A percentile compares a stretch with the other conserved stretches of the same genome.
Evolutionary conservation across 2,113 vertebrate species (phyloP).

Genomic region (Hypanus sabinus): DNA sequence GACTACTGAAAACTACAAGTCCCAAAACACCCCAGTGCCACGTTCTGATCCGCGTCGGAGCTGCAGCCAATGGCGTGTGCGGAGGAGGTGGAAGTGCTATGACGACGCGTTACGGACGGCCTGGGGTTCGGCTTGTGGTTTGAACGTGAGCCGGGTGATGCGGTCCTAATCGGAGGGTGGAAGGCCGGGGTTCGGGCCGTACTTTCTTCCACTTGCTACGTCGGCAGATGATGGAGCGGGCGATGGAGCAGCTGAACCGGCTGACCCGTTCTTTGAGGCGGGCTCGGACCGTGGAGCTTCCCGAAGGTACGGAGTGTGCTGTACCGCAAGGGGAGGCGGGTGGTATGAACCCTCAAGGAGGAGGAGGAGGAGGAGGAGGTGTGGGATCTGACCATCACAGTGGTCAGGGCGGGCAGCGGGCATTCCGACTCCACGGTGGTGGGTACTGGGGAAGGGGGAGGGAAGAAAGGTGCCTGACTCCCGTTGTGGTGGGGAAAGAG

Average conservation of each 20-base stretch:
- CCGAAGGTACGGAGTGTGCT: conserved; percentile 64
- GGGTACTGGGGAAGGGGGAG: too few relatives aligned
- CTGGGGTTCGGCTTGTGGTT: too few relatives aligned
- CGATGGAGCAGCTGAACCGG: conserved; percentile 90
- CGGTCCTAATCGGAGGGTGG: not conserved
- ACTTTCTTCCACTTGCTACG: not conserved
- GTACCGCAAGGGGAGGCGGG: not conserved
- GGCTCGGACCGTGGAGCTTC: conserved; percentile 91
- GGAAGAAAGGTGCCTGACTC: too few relatives aligned
- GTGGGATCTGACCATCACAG: too few relatives aligned
- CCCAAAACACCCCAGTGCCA: not conserved
- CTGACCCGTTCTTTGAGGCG: conserved; percentile 88
- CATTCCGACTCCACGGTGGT: too few relatives aligned
- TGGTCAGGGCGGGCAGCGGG: too few relatives aligned
- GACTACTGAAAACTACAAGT: not conserved
- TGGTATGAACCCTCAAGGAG: too few relatives aligned
- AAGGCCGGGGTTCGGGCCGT: conserved; percentile 36
- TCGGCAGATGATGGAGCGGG: conserved; percentile 81
- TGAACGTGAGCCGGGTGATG: not conserved
- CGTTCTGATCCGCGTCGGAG: not conserved
- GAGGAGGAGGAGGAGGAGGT: too few relatives aligned
- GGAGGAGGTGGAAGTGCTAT: too few relatives aligned
- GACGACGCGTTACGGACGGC: too few relatives aligned
- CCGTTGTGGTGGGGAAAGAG: too few relatives aligned
- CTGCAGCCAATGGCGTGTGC: not conserved